Base-by-base conservation (phyloP, 2,113 vertebrate genomes). In the Oxygymnocypris stewartii region DNA sequence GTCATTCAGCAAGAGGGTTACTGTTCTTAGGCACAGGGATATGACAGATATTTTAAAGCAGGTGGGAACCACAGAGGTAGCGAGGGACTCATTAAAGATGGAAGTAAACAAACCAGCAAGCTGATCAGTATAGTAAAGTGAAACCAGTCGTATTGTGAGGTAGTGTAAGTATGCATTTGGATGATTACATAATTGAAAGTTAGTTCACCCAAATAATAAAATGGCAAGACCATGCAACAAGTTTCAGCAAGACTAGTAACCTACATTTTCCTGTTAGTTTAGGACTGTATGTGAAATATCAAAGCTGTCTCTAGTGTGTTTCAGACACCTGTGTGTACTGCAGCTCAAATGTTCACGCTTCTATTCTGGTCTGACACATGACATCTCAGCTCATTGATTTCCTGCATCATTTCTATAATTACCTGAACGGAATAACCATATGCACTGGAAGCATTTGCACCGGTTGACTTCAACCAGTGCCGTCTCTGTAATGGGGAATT, bases 401-500 rank as follows among this genome's bases (percentile, higher is more conserved):
- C 37, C 59, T 25, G 59, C 54, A 81, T 81, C 59, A 44, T 61
- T 42, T 69, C 59, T 69, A 31, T 78, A 78, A 78, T 54, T 78
- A 78, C 49, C 47, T 78, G 16, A 78, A 78, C 4, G 14, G 16
- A 78, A 78, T 74, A 78, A 25, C 31, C 28, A 35, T 54, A 49
- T 78, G 76, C 28, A 78, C n/a, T 10, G 25, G 78, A 14, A n/a
- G 13, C 35, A 61, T 25, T 61, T 61, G 31, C 20, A n/a, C 35
- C 16, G 49, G 31, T 77, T 49, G 74, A 49, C 23, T 51, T 71
- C 67, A 71, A 4, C 37, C 71, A 13, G 71, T 4, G 4, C 5
- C 10, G 4, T 42, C 37, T 42, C 71, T 44, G 57, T 69, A 49
- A 82, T 82, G 80, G 44, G n/a, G 25, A 69, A 51, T 13, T 4